These are phyloP conservation scores for Xerus inauris DNA, from an alignment of 2,113 vertebrate species.

Conservation along the genomic window DNA sequence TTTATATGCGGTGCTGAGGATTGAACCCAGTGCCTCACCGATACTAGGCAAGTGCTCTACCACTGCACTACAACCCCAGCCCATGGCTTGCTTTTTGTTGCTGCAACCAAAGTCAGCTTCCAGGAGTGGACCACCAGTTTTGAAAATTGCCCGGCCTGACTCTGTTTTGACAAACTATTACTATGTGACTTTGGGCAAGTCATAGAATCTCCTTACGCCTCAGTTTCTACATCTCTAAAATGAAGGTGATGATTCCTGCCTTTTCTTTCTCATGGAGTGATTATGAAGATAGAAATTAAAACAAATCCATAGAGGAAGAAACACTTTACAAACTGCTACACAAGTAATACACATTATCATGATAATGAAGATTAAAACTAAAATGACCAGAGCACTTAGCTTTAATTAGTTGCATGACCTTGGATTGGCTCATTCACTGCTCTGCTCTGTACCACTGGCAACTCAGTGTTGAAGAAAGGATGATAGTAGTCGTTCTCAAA, in stretches of 20 bases:
- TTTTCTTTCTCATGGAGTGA: not conserved
- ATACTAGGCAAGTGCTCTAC: too few relatives aligned
- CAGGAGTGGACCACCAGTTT: not conserved
- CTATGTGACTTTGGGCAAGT: constrained; percentile 10
- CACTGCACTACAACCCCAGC: too few relatives aligned
- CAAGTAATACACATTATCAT: not conserved
- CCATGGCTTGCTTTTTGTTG: not conserved
- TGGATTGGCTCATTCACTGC: not conserved
- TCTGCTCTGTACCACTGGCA: not conserved
- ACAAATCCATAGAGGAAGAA: not conserved
- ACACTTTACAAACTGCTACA: not conserved
- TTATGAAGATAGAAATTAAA: constrained; percentile 40
- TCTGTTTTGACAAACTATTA: constrained; percentile 38
- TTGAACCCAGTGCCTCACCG: too few relatives aligned
- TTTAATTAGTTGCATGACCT: not conserved
- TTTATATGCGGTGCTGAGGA: too few relatives aligned
- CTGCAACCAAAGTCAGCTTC: not conserved
- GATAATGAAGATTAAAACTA: not conserved
- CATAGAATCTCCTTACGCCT: not conserved
- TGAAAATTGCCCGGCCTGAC: not conserved
- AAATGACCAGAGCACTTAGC: not conserved
- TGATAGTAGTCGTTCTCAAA: not conserved
- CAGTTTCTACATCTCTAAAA: constrained; percentile 10
- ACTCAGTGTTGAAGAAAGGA: not conserved
- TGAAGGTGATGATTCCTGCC: not conserved